Evolutionary conservation across 1,140 invertebrate species (phyloP).

Genomic region (Polypedilum pembai): DNA sequence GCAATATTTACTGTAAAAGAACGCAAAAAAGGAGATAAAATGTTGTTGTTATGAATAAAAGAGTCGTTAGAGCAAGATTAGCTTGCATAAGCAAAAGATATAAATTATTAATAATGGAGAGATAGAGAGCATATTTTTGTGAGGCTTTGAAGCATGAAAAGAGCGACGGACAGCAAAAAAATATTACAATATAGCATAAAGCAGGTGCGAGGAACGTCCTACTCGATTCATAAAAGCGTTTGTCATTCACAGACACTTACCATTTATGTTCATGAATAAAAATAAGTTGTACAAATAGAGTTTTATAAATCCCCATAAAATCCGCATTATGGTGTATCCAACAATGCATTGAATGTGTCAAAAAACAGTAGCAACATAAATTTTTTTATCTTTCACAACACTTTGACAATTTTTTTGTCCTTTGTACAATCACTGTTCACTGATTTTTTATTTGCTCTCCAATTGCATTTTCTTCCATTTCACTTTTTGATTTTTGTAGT

Average conservation of each 20-base stretch:
- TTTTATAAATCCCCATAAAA: slow-evolving; percentile 27
- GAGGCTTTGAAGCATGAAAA: neutral
- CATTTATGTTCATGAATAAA: slow-evolving; percentile 25
- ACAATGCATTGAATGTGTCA: neutral
- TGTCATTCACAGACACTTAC: slow-evolving; percentile 14
- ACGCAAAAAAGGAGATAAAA: too few relatives aligned
- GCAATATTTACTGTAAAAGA: too few relatives aligned
- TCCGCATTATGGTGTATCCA: slow-evolving; percentile 25
- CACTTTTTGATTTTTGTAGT: too few relatives aligned
- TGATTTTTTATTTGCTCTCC: too few relatives aligned
- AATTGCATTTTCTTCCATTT: too few relatives aligned
- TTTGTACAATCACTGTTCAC: too few relatives aligned
- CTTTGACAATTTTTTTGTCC: too few relatives aligned
- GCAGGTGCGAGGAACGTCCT: neutral
- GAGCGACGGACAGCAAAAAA: neutral
- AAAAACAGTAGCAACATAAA: too few relatives aligned
- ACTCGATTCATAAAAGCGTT: neutral
- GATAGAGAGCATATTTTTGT: neutral
- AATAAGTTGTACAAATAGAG: slow-evolving; percentile 25
- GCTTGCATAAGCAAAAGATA: neutral
- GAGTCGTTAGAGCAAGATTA: too few relatives aligned
- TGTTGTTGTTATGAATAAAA: too few relatives aligned
- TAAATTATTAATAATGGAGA: neutral
- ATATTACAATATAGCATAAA: neutral
- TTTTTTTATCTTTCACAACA: too few relatives aligned